phyloP scores from a whole-genome alignment of 53 echinoderm and acorn worm species.

The Glandiceps talaboti region DNA sequence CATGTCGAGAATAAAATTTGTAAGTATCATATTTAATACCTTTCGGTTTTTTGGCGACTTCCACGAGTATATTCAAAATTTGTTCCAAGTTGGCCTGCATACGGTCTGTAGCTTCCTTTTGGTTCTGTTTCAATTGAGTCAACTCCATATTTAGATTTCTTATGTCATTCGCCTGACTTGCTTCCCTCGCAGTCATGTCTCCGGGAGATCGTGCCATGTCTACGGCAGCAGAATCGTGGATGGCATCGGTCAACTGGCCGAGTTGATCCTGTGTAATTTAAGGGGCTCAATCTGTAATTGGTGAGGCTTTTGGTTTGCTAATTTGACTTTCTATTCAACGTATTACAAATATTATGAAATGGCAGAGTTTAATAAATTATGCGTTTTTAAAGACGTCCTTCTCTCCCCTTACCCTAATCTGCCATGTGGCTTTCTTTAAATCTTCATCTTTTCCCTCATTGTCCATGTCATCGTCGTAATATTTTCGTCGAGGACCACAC shows the following conservation, averaged over 20 bases:
- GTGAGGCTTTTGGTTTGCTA: too few relatives aligned
- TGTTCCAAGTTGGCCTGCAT: not conserved
- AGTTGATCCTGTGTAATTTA: not conserved
- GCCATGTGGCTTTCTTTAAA: conserved; percentile 76
- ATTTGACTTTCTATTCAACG: too few relatives aligned
- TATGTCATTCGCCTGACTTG: not conserved
- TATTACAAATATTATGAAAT: too few relatives aligned
- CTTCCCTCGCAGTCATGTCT: not conserved
- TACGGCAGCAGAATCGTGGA: not conserved
- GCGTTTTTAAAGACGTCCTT: too few relatives aligned
- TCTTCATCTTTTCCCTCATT: conserved; percentile 45
- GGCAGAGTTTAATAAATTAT: too few relatives aligned
- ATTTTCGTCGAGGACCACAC: conserved; percentile 53
- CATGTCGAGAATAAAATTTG: too few relatives aligned
- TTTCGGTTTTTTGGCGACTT: not conserved
- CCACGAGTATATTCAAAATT: not conserved
- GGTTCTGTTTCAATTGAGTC: not conserved
- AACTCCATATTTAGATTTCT: not conserved
- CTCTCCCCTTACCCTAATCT: conserved; percentile 83
- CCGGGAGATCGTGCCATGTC: not conserved
- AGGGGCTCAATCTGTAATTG: too few relatives aligned
- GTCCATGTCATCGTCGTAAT: conserved; percentile 84
- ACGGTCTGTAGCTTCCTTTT: not conserved
- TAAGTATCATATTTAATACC: not conserved
- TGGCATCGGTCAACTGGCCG: not conserved